phyloP scores from a whole-genome alignment of 1,140 invertebrate species.

The Drosophila biarmipes region DNA sequence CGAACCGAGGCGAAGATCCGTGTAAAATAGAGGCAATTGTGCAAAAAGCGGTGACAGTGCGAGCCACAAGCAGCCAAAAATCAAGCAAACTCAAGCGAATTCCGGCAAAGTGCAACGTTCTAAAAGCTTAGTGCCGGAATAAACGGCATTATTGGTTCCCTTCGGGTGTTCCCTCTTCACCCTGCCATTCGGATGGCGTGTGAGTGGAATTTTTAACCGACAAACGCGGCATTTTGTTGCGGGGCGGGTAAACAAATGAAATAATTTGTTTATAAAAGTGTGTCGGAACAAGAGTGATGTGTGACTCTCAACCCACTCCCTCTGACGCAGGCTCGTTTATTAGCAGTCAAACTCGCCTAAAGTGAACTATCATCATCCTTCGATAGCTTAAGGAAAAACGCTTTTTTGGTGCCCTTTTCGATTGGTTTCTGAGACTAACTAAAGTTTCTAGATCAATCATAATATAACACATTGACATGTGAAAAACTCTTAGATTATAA shows the following conservation, averaged over 20 bases:
- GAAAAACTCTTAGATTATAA: too few species aligned
- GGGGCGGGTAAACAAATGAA: conserved; percentile 66
- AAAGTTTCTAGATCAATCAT: too few species aligned
- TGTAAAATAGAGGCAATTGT: conserved; percentile 42
- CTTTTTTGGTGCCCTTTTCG: too few species aligned
- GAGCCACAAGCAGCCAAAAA: conserved; percentile 8
- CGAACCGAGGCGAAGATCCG: conserved; percentile 16
- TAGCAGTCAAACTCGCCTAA: conserved; percentile 17
- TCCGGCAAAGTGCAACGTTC: conserved; percentile 36
- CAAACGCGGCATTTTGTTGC: conserved; percentile 36
- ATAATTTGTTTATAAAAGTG: conserved; percentile 73
- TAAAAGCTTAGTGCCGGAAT: conserved; percentile 26
- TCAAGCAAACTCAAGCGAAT: conserved; percentile 31
- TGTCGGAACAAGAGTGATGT: conserved; percentile 42
- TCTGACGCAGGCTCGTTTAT: conserved; percentile 20
- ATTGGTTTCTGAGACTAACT: too few species aligned
- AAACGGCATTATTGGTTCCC: conserved; percentile 47
- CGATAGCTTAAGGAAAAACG: background rate
- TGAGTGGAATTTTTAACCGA: conserved; percentile 40
- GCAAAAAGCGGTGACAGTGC: conserved; percentile 33
- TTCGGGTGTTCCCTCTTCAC: conserved; percentile 25
- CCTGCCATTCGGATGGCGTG: conserved; percentile 6
- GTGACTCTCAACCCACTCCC: conserved; percentile 22
- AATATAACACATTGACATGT: too few species aligned
- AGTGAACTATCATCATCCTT: too few species aligned